Base-by-base conservation (phyloP, 2,888 invertebrate species). In the Nezara viridula region DNA sequence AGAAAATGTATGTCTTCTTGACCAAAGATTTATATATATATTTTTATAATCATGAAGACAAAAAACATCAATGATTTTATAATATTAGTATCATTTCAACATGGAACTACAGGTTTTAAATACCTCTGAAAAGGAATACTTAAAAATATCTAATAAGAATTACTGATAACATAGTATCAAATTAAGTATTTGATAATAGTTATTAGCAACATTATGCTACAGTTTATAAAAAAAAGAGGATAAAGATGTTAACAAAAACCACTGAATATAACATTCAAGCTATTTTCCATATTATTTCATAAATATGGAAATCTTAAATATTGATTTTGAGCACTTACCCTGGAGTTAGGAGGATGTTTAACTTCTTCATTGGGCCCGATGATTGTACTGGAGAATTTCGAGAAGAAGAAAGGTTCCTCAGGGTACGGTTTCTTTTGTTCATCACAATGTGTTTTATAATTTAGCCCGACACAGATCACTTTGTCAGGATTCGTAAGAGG, bases 381-480 rank as follows among this genome's bases (percentile, higher is more conserved):
- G 47, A 98, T 95, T 52, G 95, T 94, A 91, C 96, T 97, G 0
- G 96, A 94, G 92, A 97, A 98, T 93, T 98, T 98, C 93, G 95
- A 96, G 93, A 98, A 98, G 91, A 98, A 95, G 92, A 97, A 96
- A 0, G 98, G 98, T 90, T 96, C 96, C 32, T 94, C 93, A 0
- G 95, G 95, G 0, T 97, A 97, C 0, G 95, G 94, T 27, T 95
- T 92, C 37, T 96, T 96, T 92, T 97, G 97, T 92, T 98, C 98
- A 88, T 95, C 94, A 91, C 98, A 98, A 92, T 98, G 98, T 73
- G 97, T 98, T 89, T 93, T 94, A 93, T 98, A 98, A 93, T 98
- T 98, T 90, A 98, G 94, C 0, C 97, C 97, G 24, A 98, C 95
- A 92, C 98, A 98, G 0, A 96, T 94, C 0, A 98, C 95, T 93